A percentile compares a stretch with the other conserved stretches of the same genome.
phyloP scores from a whole-genome alignment of 2,888 invertebrate species.

The Gandaritis pyraliata region DNA sequence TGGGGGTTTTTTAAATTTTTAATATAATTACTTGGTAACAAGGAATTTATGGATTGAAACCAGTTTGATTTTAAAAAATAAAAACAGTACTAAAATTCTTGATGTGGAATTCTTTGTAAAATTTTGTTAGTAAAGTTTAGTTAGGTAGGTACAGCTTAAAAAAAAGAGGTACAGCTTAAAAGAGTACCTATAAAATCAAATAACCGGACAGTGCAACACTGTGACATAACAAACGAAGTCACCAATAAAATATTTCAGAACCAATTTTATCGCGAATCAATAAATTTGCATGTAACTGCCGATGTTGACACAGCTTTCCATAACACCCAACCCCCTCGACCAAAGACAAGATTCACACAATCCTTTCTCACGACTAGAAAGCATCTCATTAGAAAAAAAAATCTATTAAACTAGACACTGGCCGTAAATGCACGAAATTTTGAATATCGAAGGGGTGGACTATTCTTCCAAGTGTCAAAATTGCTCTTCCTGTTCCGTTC shows the following conservation, averaged over 20 bases:
- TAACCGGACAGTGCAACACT: not conserved
- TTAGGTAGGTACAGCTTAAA: too few relatives aligned
- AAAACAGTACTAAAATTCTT: too few relatives aligned
- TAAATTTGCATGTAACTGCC: slow-evolving; percentile 72
- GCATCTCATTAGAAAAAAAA: slow-evolving; percentile 58
- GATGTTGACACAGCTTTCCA: slow-evolving; percentile 81
- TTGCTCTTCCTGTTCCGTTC: slow-evolving; percentile 76
- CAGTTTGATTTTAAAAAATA: too few relatives aligned
- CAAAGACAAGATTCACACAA: slow-evolving; percentile 64
- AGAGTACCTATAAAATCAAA: not conserved
- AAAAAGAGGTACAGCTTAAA: too few relatives aligned
- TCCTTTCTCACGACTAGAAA: slow-evolving; percentile 64
- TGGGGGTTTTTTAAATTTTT: too few relatives aligned
- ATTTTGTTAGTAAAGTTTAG: too few relatives aligned
- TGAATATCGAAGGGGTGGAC: slow-evolving; percentile 75
- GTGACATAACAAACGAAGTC: slow-evolving; percentile 34
- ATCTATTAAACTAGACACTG: slow-evolving; percentile 67
- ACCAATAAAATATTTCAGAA: slow-evolving; percentile 41
- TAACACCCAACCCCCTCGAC: slow-evolving; percentile 76
- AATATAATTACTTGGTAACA: too few relatives aligned
- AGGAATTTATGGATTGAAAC: too few relatives aligned
- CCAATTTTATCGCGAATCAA: slow-evolving; percentile 53
- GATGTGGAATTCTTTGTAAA: too few relatives aligned
- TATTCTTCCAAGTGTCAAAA: slow-evolving; percentile 83
- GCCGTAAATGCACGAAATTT: slow-evolving; percentile 70